Base-by-base conservation (phyloP, 2,888 invertebrate genomes). In the Apantesis nais region DNA sequence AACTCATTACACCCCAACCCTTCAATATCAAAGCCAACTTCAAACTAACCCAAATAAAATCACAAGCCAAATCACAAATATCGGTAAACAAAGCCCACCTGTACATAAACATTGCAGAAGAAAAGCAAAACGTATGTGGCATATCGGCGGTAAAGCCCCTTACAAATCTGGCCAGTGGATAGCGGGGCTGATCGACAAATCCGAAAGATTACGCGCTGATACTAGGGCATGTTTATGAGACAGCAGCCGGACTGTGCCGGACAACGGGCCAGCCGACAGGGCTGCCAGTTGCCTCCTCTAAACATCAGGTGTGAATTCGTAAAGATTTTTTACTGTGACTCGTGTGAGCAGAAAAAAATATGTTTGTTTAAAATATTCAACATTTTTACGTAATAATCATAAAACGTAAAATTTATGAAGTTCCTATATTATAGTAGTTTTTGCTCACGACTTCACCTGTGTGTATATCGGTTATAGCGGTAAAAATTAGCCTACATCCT, bases 161-260 rank as follows among this genome's bases (percentile, higher is more conserved):
- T 90, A 94, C 94, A 95, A 94, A 94, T 94, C 93, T 94, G 92
- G 90, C 83, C 92, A 91, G 89, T 89, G 94, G 94, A 93, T 93
- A 93, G 90, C 92, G 86, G 88, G 90, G 84, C 93, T 95, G 94
- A 95, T 95, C 95, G 95, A 95, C 95, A 95, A 95, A 95, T 95
- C 95, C 95, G 86, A 85, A 87, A 95, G 95, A 95, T 95, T 95
- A 95, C 94, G 89, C 92, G 91, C 93, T 94, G 95, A 95, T 95
- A 95, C 95, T 66, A 86, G 90, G 83, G 87, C 92, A 93, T 93
- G 94, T 94, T 94, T 95, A 94, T 93, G 93, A 93, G 94, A 92
- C 93, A 92, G 89, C 84, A 84, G 78, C 82, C 80, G 81, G 85
- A 85, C 86, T 85, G 81, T 81, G 84, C 90, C 85, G 91, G 91